Conservation (phyloP, 2,113 vertebrate species). For the Accipiter cooperii region DNA sequence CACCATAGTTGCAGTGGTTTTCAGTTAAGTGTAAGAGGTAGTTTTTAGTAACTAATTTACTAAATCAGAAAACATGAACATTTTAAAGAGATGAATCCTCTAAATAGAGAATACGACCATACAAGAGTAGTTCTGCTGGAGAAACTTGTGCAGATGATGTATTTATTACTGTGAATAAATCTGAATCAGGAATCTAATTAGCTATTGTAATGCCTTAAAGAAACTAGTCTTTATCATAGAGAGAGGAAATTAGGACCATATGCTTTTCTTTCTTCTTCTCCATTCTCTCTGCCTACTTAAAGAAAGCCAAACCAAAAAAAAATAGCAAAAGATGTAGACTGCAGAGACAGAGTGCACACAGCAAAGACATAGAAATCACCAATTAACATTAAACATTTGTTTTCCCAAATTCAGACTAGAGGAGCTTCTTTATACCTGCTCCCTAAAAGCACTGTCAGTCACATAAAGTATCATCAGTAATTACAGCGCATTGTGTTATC, state of each 20-base stretch:
- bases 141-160: background rate
- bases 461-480: background rate
- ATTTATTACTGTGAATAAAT: constrained; percentile 23
- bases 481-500: background rate
- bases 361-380: background rate
- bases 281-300: background rate
- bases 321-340: background rate
- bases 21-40: background rate
- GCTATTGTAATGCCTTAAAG: constrained; percentile 16
- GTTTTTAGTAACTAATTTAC: background rate
- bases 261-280: background rate
- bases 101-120: background rate
- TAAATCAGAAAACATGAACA: background rate
- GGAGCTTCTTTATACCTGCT: background rate
- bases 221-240: background rate
- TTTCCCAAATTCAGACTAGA: background rate
- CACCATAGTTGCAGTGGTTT: background rate
- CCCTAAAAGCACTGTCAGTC: background rate
- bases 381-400: background rate
- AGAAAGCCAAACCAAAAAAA: background rate
- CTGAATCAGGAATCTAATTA: constrained; percentile 26
- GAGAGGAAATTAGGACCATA: background rate
- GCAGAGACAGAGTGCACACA: background rate
- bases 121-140: background rate
- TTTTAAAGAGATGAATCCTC: background rate